phyloP scores from a whole-genome alignment of 2,888 invertebrate species.

The Actias luna region DNA sequence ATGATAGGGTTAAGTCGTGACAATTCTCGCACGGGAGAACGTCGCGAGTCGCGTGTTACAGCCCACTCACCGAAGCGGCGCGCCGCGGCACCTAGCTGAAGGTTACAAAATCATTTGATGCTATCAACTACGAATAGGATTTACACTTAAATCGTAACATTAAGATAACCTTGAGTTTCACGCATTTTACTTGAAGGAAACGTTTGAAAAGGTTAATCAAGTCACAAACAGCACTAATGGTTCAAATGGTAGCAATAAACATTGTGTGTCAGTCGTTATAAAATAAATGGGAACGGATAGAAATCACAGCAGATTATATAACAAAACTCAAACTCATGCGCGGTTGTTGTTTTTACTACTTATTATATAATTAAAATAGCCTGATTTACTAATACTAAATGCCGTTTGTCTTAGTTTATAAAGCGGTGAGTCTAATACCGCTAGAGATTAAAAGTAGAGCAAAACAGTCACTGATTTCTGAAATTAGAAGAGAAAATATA shows the following conservation, averaged over 20 bases:
- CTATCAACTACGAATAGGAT: conserved; percentile 39
- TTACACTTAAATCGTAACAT: conserved; percentile 43
- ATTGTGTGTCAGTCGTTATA: background rate
- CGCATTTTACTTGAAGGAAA: conserved; percentile 11
- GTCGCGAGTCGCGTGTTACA: conserved; percentile 49
- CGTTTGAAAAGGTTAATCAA: background rate
- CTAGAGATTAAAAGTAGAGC: too few species aligned
- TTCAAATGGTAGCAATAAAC: background rate
- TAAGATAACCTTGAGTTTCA: conserved; percentile 31
- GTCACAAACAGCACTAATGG: background rate
- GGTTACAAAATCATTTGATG: conserved; percentile 42
- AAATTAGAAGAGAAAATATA: too few species aligned
- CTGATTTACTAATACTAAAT: too few species aligned
- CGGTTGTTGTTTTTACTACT: too few species aligned
- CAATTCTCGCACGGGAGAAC: conserved; percentile 30
- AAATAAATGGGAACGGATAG: background rate
- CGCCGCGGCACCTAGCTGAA: conserved; percentile 22
- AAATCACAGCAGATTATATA: too few species aligned
- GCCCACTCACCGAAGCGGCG: conserved; percentile 30
- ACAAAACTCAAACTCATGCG: too few species aligned
- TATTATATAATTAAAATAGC: too few species aligned
- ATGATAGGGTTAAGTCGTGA: conserved; percentile 44
- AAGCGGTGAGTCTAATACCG: too few species aligned
- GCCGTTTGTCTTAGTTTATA: too few species aligned
- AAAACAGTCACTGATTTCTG: too few species aligned